Evolutionary conservation across 2,797 vertebrate genomes (phyloP).

Genomic region (Salarias fasciatus): DNA sequence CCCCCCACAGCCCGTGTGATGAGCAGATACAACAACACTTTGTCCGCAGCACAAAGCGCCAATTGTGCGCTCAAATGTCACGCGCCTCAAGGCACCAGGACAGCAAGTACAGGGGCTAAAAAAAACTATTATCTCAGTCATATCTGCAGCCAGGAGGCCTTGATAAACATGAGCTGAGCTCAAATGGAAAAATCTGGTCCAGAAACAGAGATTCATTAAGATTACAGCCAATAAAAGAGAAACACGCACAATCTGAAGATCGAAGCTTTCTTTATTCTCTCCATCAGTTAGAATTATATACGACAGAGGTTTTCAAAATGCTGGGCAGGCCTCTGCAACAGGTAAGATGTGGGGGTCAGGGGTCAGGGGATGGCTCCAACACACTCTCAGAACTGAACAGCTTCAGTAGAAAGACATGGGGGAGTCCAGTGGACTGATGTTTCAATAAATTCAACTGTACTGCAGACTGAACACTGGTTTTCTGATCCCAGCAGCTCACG

Average conservation of each 20-base stretch:
- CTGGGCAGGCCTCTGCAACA: no score
- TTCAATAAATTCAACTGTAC: no score
- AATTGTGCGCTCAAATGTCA: slow-evolving; percentile 69
- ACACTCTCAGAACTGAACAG: no score
- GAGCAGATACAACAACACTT: slow-evolving; percentile 71
- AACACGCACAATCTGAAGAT: slow-evolving; percentile 9
- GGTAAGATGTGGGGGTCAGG: no score
- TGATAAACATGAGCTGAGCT: slow-evolving; percentile 48
- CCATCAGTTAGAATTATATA: slow-evolving; percentile 30
- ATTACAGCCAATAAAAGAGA: not conserved
- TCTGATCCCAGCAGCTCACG: no score
- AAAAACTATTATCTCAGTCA: slow-evolving; percentile 33
- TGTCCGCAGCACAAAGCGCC: slow-evolving; percentile 72
- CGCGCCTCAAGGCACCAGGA: slow-evolving; percentile 29
- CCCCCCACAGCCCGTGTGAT: slow-evolving; percentile 64
- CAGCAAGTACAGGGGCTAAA: slow-evolving; percentile 30
- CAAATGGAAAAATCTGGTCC: slow-evolving; percentile 19
- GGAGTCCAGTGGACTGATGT: no score
- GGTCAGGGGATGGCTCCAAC: no score
- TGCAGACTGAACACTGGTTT: no score
- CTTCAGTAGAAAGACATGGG: no score
- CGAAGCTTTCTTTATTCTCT: slow-evolving; percentile 45
- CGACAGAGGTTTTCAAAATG: slow-evolving; percentile 31
- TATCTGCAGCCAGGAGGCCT: slow-evolving; percentile 36
- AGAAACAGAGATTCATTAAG: not conserved